Conservation (phyloP, 2,888 invertebrate genomes). For the Thecophora atra region DNA sequence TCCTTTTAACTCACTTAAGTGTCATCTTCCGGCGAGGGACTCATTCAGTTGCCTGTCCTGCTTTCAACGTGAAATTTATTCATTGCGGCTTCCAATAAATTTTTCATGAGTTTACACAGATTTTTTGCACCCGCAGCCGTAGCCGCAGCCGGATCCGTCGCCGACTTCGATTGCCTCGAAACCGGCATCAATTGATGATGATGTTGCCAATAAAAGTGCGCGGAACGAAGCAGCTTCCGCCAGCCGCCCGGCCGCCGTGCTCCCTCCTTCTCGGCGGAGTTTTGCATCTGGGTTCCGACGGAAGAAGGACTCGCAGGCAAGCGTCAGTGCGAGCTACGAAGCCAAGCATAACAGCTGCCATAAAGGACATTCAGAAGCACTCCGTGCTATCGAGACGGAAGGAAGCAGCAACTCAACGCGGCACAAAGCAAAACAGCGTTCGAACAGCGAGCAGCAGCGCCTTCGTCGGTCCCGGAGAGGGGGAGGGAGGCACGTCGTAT, state of each 20-base stretch:
- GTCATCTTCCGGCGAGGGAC: neutral
- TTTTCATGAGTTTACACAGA: conserved; percentile 30
- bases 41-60: neutral
- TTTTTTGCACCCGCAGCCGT: conserved; percentile 1
- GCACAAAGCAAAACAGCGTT: conserved; percentile 19
- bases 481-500: neutral
- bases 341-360: conserved; percentile 16
- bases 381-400: conserved; percentile 28
- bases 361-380: conserved; percentile 14
- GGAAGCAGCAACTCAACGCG: conserved; percentile 22
- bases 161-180: neutral
- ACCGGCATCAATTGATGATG: neutral
- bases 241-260: conserved; percentile 1
- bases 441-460: neutral
- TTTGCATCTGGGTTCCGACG: conserved; percentile 14
- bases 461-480: neutral
- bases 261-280: neutral
- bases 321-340: neutral
- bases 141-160: neutral
- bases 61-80: conserved; percentile 29
- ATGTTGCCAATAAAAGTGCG: conserved; percentile 7
- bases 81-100: conserved; percentile 36
- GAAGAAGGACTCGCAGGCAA: neutral
- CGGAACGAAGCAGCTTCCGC: neutral
- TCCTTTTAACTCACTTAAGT: conserved; percentile 4